Base-by-base conservation (phyloP, 30 jellyfish, hydroid and myxozoan genomes). In the Hydra vulgaris region DNA sequence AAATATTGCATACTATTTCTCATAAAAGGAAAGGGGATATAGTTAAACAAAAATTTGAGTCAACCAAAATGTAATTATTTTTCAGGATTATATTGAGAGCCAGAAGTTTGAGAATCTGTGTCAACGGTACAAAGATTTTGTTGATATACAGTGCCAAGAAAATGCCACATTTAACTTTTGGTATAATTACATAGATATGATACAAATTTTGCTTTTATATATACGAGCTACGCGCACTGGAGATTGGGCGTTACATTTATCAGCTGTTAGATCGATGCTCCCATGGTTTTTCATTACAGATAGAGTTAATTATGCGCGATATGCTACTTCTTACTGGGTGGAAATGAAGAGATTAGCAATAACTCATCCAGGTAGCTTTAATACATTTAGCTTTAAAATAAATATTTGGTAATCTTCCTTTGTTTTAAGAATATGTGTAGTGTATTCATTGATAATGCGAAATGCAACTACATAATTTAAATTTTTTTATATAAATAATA, bases 261-360 rank as follows among this genome's bases (percentile, higher is more conserved):
- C 27, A 21, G 22, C 82, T 23, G 27, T 74, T n/a, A n/a, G n/a
- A n/a, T n/a, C n/a, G n/a, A n/a, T n/a, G n/a, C n/a, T n/a, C n/a
- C n/a, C n/a, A n/a, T n/a, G n/a, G n/a, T n/a, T n/a, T n/a, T n/a
- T n/a, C n/a, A 69, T 56, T 54, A 22, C 77, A 17, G 85, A 77
- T 77, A 81, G 82, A 77, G 18, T 77, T 19, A 77, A 77, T 77
- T 53, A 77, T 77, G 82, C 85, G n/a, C 77, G 85, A 25, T 77
- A 77, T 52, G 17, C 25, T 23, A 17, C 85, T 54, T 22, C 53
- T 20, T 77, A 54, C 85, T 77, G 82, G 85, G 23, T 77, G 15
- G 85, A 77, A 53, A 77, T 77, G 85, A 17, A 15, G 12, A 22
- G 83, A 22, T 52, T 77, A 53, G 83, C n/a, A 19, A 17, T 21